Conservation (phyloP, 2,113 vertebrate species). For the Mungos mungo region DNA sequence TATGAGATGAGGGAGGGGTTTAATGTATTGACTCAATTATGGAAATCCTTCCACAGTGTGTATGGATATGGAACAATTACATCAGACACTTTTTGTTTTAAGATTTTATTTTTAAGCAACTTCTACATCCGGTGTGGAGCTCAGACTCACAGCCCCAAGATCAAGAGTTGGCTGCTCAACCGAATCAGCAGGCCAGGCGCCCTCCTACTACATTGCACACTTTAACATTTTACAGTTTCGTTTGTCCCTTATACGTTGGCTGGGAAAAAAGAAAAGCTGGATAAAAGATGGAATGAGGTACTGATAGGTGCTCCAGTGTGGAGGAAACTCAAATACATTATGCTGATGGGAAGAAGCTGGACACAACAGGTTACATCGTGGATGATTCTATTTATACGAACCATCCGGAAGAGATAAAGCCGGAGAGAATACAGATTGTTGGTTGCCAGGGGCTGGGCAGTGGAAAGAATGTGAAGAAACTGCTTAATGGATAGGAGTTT, state of each 20-base stretch:
- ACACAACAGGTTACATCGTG: not conserved
- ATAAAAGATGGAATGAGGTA: not conserved
- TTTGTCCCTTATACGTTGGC: not conserved
- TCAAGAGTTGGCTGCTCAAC: conserved; percentile 96
- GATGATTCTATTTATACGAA: not conserved
- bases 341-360: not conserved
- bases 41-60: not conserved
- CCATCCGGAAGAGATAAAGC: not conserved
- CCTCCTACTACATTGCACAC: not conserved
- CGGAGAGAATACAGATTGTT: not conserved
- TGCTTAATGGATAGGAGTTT: not conserved
- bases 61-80: not conserved
- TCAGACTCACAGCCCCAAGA: conserved; percentile 93
- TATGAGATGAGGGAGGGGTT: not conserved
- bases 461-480: not conserved
- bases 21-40: not conserved
- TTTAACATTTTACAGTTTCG: not conserved
- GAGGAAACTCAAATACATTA: not conserved
- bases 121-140: not conserved
- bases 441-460: not conserved
- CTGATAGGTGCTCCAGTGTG: not conserved
- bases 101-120: not conserved
- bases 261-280: not conserved
- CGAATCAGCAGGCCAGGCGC: conserved; percentile 89
- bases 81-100: not conserved